Evolutionary conservation across 1,140 invertebrate species (phyloP), one percentile per base, ranked within the genome.

Genomic region (Notospermus geniculatus): DNA sequence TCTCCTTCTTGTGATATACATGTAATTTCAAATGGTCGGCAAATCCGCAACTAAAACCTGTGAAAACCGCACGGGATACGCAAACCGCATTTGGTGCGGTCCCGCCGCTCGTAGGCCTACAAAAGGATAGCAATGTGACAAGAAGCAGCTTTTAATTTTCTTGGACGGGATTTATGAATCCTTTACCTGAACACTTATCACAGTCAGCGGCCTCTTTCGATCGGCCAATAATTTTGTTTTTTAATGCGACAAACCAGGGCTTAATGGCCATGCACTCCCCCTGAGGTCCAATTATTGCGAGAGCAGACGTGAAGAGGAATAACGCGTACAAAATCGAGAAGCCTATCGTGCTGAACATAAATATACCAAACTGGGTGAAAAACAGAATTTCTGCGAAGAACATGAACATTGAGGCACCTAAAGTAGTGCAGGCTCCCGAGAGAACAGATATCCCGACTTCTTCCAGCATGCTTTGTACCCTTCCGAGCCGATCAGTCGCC

Each of bases 361-460:
- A 50, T 7, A 50, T 50, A 50, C 46, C 46, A n/a, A 50, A 50
- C 46, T 50, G 46, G 4, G 46, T 50, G 46, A 50, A 50, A 27
- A 50, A 50, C n/a, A 50, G n/a, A 50, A 50, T 50, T n/a, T 22
- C 46, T 22, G 46, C 46, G n/a, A 50, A 50, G 25, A 50, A 50
- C 46, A 50, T 50, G 46, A 50, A 50, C 5, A 50, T 9, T 4
- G 46, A 50, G 46, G 46, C 46, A n/a, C 46, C 46, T 50, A 50
- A 50, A 22, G 46, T 50, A 22, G 46, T 50, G 25, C 46, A 50
- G 25, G 46, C 46, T 50, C 46, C 46, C 9, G 46, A 50, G 4
- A 50, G n/a, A 9, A 59, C 29, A 17, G 57, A 59, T 22, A 59
- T 22, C 1, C 63, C 59, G 52, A 64, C 53, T 57, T 64, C 45